Conservation (phyloP, 2,113 vertebrate genomes). For the Thunnus maccoyii region DNA sequence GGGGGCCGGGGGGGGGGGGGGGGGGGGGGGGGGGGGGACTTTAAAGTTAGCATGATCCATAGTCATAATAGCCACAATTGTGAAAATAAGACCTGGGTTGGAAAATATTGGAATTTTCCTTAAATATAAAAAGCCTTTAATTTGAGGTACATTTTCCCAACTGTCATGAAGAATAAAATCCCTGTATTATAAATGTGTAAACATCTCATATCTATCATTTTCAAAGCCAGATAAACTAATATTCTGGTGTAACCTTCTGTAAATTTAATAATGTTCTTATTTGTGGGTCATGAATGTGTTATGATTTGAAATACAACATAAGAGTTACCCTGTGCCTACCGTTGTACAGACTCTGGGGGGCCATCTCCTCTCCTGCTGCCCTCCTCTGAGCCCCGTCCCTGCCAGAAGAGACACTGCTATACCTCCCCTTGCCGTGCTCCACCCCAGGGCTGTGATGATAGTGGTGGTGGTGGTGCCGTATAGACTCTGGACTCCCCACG, state of each 20-base stretch:
- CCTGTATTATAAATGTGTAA: no score
- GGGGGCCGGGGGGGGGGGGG: no score
- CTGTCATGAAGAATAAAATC: no score
- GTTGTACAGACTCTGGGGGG: slow-evolving; percentile 90
- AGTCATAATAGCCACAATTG: no score
- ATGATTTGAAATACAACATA: slow-evolving; percentile 28
- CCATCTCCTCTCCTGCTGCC: slow-evolving; percentile 86
- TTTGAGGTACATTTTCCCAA: no score
- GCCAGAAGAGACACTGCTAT: slow-evolving; percentile 78
- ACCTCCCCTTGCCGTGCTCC: slow-evolving; percentile 88
- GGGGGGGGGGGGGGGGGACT: no score
- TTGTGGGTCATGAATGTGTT: not conserved
- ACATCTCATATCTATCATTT: no score
- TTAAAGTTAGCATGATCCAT: no score
- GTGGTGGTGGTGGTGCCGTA: slow-evolving; percentile 89
- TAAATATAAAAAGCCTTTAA: no score
- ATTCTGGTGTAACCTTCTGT: not conserved
- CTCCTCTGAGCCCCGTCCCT: slow-evolving; percentile 90
- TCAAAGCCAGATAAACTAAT: not conserved
- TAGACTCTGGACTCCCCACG: slow-evolving; percentile 90
- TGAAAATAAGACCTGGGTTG: no score
- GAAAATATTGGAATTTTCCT: no score
- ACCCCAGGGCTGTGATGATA: slow-evolving; percentile 85
- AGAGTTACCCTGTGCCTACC: slow-evolving; percentile 87
- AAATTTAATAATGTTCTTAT: not conserved